phyloP scores from a whole-genome alignment of 2,888 invertebrate genomes.

The Lochmaea crataegi region DNA sequence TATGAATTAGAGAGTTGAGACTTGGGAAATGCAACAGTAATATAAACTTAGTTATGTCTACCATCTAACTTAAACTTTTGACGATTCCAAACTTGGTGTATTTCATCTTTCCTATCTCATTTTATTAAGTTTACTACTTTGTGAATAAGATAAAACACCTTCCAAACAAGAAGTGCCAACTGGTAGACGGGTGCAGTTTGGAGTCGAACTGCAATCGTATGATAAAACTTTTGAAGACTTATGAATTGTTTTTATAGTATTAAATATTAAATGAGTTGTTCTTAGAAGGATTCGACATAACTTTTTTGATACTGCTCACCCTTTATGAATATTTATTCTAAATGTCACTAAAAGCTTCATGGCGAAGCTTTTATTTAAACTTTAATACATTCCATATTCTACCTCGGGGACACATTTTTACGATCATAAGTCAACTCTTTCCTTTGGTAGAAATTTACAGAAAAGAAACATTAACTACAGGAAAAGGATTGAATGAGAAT shows the following conservation, averaged over 20 bases:
- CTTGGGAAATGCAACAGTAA: slow-evolving; percentile 5
- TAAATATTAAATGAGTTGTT: neutral
- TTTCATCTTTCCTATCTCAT: slow-evolving; percentile 13
- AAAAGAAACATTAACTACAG: too few species aligned
- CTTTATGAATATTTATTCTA: too few species aligned
- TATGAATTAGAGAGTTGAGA: neutral
- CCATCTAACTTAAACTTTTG: slow-evolving; percentile 20
- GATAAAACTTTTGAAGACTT: slow-evolving; percentile 11
- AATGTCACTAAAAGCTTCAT: too few species aligned
- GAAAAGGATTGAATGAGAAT: too few species aligned
- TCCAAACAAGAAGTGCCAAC: slow-evolving; percentile 17
- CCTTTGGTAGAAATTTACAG: too few species aligned
- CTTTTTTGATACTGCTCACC: too few species aligned
- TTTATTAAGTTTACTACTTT: slow-evolving; percentile 23
- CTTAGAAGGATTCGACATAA: too few species aligned
- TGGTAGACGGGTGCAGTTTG: slow-evolving; percentile 12
- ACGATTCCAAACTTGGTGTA: slow-evolving; percentile 12
- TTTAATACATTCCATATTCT: too few species aligned
- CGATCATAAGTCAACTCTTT: too few species aligned
- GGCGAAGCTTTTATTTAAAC: too few species aligned
- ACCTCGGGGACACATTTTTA: too few species aligned
- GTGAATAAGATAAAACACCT: slow-evolving; percentile 25
- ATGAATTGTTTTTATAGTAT: neutral
- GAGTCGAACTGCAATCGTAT: neutral
- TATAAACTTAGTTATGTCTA: slow-evolving; percentile 16